Conservation (phyloP, 1,140 invertebrate species). For the Leptopilina clavipes region DNA sequence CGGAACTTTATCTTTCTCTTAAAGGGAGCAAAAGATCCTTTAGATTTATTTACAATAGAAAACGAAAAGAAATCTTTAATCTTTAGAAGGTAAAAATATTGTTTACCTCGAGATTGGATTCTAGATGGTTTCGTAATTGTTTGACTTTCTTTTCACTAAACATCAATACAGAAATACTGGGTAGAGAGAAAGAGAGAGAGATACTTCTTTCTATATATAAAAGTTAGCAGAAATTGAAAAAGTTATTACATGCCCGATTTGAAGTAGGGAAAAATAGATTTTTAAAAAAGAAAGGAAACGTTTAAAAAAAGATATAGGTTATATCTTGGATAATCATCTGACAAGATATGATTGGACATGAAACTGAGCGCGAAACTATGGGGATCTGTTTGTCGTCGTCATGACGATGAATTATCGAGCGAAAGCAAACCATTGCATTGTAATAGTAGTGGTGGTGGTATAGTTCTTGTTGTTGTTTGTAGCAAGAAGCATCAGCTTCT, state of each 20-base stretch:
- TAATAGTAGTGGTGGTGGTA: neutral
- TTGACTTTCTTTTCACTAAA: neutral
- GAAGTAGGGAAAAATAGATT: neutral
- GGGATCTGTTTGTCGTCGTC: slow-evolving; percentile 33
- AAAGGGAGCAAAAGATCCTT: neutral
- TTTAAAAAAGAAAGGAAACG: too few relatives aligned
- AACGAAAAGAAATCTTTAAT: slow-evolving; percentile 23
- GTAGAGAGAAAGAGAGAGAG: too few relatives aligned
- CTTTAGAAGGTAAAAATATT: slow-evolving; percentile 13
- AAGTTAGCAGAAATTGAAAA: slow-evolving; percentile 21
- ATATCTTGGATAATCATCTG: slow-evolving; percentile 26
- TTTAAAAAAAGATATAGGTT: neutral
- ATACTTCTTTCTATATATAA: neutral
- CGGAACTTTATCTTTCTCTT: neutral
- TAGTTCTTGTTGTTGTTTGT: neutral
- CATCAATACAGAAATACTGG: neutral
- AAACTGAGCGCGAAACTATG: slow-evolving; percentile 32
- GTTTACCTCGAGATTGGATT: slow-evolving; percentile 12
- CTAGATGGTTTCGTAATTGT: slow-evolving; percentile 6
- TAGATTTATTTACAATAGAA: neutral
- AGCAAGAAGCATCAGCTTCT: neutral
- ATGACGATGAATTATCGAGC: slow-evolving; percentile 31
- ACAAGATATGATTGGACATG: slow-evolving; percentile 26
- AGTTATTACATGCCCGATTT: slow-evolving; percentile 7
- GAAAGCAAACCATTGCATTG: slow-evolving; percentile 19